Evolutionary conservation across 2,113 vertebrate genomes (phyloP), one percentile per base, ranked within the genome.

Genomic region (Pimephales promelas): DNA sequence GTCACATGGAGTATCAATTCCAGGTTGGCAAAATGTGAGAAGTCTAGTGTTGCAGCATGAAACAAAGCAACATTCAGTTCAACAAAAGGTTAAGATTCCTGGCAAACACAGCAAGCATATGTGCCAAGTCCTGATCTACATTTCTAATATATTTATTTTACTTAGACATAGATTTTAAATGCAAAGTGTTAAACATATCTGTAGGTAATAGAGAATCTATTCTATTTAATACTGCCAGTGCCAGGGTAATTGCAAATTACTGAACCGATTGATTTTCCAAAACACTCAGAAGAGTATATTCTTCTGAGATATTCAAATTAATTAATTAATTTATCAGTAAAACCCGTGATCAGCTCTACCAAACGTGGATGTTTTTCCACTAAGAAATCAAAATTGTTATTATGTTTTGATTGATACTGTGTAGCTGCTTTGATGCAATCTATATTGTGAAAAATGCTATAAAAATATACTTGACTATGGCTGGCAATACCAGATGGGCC

Each of bases 61-160:
- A 54, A 59, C 70, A 81, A 72, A 80, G 62, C 14, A 81, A 84
- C 72, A 79, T 70, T 79, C 80, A 83, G 86, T 81, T 87, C 85
- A 88, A 36, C 61, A 31, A 85, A 79, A 89, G 81, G 77, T 88
- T 87, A 82, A 76, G 22, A 56, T 75, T 82, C 36, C 81, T 80
- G 85, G 61, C 85, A 73, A 72, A 22, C 16, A 76, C 18, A 52
- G 24, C 24, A 31, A 34, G 26, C 9, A 11, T 26, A 22, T 24
- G 31, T 75, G 79, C 66, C 85, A 86, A 56, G 73, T 36, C 5
- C 57, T 81, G 70, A 62, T 78, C 20, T 87, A 62, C 24, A 40
- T 85, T 84, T 87, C 70, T 86, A 62, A 85, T 68, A 56, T 75
- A 84, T 66, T 82, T 18, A 40, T 26, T 74, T 47, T 16, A 26